phyloP scores from a whole-genome alignment of 2,113 vertebrate species.

The Cervus canadensis region DNA sequence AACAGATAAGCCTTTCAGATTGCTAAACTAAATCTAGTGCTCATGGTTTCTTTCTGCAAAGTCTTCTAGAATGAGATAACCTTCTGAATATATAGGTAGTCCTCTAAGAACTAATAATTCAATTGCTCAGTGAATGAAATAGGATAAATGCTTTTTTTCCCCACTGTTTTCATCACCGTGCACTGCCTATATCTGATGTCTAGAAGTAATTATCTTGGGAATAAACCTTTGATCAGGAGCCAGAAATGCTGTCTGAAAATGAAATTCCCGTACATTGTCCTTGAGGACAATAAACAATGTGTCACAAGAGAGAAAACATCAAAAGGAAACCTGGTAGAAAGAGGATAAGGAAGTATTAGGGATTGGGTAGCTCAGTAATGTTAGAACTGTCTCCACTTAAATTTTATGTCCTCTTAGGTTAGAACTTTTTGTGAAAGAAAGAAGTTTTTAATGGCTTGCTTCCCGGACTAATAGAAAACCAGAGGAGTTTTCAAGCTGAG shows the following conservation, averaged over 20 bases:
- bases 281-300: slow-evolving; percentile 14
- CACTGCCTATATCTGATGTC: background rate
- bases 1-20: background rate
- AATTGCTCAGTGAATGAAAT: slow-evolving; percentile 16
- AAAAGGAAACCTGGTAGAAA: background rate
- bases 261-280: background rate
- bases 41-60: background rate
- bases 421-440: slow-evolving; percentile 10
- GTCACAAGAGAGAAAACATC: background rate
- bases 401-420: background rate
- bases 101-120: slow-evolving; percentile 24
- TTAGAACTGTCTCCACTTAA: background rate
- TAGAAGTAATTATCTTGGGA: background rate
- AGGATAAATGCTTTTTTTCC: background rate
- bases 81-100: background rate
- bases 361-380: background rate
- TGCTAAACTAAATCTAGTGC: background rate
- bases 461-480: slow-evolving; percentile 28
- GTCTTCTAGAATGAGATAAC: background rate
- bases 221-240: background rate
- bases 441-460: background rate
- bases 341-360: background rate
- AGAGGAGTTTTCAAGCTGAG: slow-evolving; percentile 16
- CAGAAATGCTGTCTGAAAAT: slow-evolving; percentile 16
- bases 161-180: background rate